Percentiles rank a stretch among this genome's conserved stretches.
These are phyloP conservation scores for Subanguina moxae DNA, from an alignment of 1,140 invertebrate genomes.

Conservation along the genomic window DNA sequence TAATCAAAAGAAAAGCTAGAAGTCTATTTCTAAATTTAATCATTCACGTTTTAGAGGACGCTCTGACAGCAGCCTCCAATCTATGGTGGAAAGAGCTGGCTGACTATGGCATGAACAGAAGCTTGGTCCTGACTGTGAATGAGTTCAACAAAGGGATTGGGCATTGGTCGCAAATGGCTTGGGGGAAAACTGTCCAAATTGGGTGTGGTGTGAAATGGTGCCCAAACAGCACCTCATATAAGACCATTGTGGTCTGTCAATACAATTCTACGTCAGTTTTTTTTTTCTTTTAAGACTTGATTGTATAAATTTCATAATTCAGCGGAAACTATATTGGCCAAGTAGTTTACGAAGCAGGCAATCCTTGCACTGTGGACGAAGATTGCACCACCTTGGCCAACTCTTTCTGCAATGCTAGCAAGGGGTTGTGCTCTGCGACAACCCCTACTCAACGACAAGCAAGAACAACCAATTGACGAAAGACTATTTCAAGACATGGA, in stretches of 20 bases:
- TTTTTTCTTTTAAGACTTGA: not conserved
- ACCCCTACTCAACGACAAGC: too few relatives aligned
- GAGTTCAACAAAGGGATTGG: not conserved
- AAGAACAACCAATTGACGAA: too few relatives aligned
- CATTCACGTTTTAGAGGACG: not conserved
- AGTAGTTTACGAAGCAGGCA: slow-evolving; percentile 9
- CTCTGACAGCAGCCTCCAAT: not conserved
- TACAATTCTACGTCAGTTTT: not conserved
- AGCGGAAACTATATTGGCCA: slow-evolving; percentile 8
- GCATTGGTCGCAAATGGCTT: slow-evolving; percentile 4
- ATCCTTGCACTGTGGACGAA: slow-evolving; percentile 1
- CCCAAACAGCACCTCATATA: not conserved
- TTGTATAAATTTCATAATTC: too few relatives aligned
- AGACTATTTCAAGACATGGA: too few relatives aligned
- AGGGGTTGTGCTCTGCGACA: not conserved
- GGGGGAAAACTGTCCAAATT: not conserved
- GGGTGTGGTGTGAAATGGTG: not conserved
- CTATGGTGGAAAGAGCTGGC: not conserved
- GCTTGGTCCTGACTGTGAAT: not conserved
- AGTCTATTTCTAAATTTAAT: not conserved
- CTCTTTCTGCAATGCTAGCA: slow-evolving; percentile 1
- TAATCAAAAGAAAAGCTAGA: not conserved
- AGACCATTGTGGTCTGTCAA: not conserved
- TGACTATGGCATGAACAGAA: not conserved
- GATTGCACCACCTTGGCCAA: slow-evolving; percentile 8